A percentile compares a stretch with the other conserved stretches of the same genome.
These are phyloP conservation scores for Ptilorrhoa leucosticta DNA, from an alignment of 2,113 vertebrate genomes.

Conservation along the genomic window DNA sequence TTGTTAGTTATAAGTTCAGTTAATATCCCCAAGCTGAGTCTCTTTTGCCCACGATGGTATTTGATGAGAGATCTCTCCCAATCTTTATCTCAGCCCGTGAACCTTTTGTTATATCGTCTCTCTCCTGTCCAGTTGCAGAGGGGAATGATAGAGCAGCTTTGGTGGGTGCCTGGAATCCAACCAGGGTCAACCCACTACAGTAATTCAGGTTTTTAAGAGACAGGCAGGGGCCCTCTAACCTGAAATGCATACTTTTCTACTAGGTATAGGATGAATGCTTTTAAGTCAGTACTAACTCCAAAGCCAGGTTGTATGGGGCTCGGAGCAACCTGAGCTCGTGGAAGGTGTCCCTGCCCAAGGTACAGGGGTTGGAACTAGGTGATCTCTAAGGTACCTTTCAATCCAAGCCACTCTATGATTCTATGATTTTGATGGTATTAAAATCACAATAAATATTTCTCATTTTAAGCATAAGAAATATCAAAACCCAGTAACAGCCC, in stretches of 20 bases:
- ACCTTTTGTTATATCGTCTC: neutral
- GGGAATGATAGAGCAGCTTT: rapidly evolving
- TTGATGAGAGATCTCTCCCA: neutral
- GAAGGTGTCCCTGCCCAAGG: neutral
- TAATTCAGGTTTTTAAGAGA: neutral
- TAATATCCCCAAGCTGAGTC: neutral
- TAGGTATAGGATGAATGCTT: neutral
- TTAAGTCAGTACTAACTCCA: neutral
- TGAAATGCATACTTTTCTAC: neutral
- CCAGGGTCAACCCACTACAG: too few relatives aligned
- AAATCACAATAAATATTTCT: neutral
- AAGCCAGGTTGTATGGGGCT: neutral
- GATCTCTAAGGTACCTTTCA: neutral
- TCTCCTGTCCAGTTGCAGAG: neutral
- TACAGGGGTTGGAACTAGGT: rapidly evolving
- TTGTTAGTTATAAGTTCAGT: neutral
- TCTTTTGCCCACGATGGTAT: neutral
- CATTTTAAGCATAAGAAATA: neutral
- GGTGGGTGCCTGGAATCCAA: neutral
- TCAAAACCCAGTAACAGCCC: neutral
- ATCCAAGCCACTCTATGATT: neutral
- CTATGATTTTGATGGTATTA: neutral
- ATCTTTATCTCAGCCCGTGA: neutral
- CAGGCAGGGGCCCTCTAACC: rapidly evolving
- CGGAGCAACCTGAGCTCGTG: too few relatives aligned